Base-by-base conservation (phyloP, 2,797 vertebrate genomes). In the Gadopsis bispinosus region DNA sequence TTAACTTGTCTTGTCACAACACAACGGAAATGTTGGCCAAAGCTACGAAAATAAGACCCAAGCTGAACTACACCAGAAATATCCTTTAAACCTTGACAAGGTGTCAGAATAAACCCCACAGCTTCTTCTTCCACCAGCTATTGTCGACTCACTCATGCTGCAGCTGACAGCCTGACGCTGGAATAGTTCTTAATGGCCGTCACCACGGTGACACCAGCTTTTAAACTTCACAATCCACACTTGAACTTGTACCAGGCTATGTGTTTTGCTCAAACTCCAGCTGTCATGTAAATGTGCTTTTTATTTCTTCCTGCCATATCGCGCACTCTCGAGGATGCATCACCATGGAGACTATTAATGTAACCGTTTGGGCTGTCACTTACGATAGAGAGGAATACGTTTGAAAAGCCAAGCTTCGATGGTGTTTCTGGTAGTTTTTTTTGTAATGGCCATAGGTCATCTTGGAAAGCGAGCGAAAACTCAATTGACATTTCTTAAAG, bases 181-280 rank as follows among this genome's bases (percentile, higher is more conserved):
- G 29, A 68, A n/a, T 16, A 50, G 60, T 56, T 31, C 47, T 60
- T 71, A 77, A 81, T 71, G 70, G 70, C 68, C 19, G 8, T 58
- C 67, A 73, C 73, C 74, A n/a, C 67, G 17, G 5, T 74, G 61
- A 80, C 53, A 69, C 19, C 62, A 80, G 50, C 55, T 68, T 35
- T 69, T 45, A 65, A 29, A 63, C 61, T 26, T 79, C 19, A 60
- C 64, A 67, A 29, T 41, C 33, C 54, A 73, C 19, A 47, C 17
- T 60, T 61, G 31, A 68, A 66, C 69, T 55, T 53, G 67, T 26
- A 43, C 20, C 31, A 50, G 33, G 50, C 54, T 31, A 8, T 43
- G 69, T 48, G 65, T 59, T 73, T 79, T 22, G 56, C 63, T 56
- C 53, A 13, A 50, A 31, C 63, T 17, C 55, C 31, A 72, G 43